phyloP scores from a whole-genome alignment of 2,888 invertebrate genomes.

The Agonopterix heracliana region DNA sequence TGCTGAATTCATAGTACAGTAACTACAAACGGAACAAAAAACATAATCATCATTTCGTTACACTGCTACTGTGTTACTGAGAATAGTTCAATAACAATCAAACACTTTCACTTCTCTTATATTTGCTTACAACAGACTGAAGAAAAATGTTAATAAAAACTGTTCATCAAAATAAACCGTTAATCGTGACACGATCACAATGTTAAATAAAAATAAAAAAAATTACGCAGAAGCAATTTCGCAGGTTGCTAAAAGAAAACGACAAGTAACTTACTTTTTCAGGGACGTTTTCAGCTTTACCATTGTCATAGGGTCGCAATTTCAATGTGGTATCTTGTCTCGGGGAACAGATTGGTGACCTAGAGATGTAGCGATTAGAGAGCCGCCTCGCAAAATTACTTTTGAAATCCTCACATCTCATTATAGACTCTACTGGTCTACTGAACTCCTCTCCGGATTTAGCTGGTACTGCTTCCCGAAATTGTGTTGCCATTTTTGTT shows the following conservation, averaged over 20 bases:
- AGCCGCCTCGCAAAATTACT: conserved; percentile 67
- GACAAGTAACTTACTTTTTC: conserved; percentile 41
- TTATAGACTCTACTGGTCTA: conserved; percentile 64
- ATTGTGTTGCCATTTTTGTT: conserved; percentile 46
- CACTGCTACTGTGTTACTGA: too few relatives aligned
- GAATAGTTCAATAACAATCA: neutral
- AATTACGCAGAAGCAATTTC: conserved; percentile 12
- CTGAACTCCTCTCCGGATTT: conserved; percentile 50
- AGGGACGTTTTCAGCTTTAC: conserved; percentile 19
- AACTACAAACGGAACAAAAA: too few relatives aligned
- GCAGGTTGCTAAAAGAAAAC: neutral
- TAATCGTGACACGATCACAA: neutral
- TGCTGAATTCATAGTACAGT: too few relatives aligned
- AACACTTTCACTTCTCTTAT: conserved; percentile 3
- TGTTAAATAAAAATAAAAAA: conserved; percentile 7
- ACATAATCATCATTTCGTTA: too few relatives aligned
- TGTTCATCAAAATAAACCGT: conserved; percentile 6
- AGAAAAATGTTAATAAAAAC: conserved; percentile 3
- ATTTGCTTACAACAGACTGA: neutral
- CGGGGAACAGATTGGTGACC: conserved; percentile 31
- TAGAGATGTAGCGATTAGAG: conserved; percentile 59
- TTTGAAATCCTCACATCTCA: conserved; percentile 69
- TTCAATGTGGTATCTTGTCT: conserved; percentile 42
- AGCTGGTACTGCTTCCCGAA: conserved; percentile 24
- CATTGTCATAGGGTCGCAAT: conserved; percentile 27